phyloP scores from a whole-genome alignment of 2,888 invertebrate genomes.

The Cantharis rustica region DNA sequence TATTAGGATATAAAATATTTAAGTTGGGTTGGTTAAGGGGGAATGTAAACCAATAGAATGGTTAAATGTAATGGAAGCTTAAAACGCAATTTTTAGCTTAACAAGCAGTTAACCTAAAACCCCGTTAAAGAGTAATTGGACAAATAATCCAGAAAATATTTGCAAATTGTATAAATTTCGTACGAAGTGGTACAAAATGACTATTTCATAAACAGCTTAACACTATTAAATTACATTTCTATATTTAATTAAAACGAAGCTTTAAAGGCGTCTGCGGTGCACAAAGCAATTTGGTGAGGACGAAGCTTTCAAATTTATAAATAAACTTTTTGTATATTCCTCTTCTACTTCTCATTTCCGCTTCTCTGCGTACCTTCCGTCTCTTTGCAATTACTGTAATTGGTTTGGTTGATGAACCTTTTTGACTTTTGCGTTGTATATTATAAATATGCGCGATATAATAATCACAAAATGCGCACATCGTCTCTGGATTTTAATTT shows the following conservation, averaged over 20 bases:
- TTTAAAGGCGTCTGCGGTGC: constrained; percentile 16
- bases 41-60: constrained; percentile 19
- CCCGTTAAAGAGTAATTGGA: not conserved
- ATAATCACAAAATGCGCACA: constrained; percentile 2
- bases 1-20: constrained; percentile 11
- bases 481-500: constrained; percentile 19
- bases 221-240: constrained; percentile 21
- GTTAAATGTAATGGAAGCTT: constrained; percentile 17
- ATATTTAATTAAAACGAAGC: constrained; percentile 23
- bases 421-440: constrained; percentile 10
- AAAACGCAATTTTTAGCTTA: constrained; percentile 22
- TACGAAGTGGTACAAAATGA: not conserved
- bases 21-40: constrained; percentile 12
- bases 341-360: constrained; percentile 14
- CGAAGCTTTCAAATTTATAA: constrained; percentile 16
- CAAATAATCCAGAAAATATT: constrained; percentile 2
- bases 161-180: constrained; percentile 6
- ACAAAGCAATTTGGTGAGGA: constrained; percentile 20
- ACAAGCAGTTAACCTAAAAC: constrained; percentile 5
- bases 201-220: constrained; percentile 15
- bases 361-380: constrained; percentile 6
- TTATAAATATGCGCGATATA: constrained; percentile 9
- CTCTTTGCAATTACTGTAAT: constrained; percentile 26
- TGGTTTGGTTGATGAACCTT: constrained; percentile 19
- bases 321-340: constrained; percentile 15